Base-by-base conservation (phyloP, 2,888 invertebrate species). In the Himalopsyche kuldschensis region DNA sequence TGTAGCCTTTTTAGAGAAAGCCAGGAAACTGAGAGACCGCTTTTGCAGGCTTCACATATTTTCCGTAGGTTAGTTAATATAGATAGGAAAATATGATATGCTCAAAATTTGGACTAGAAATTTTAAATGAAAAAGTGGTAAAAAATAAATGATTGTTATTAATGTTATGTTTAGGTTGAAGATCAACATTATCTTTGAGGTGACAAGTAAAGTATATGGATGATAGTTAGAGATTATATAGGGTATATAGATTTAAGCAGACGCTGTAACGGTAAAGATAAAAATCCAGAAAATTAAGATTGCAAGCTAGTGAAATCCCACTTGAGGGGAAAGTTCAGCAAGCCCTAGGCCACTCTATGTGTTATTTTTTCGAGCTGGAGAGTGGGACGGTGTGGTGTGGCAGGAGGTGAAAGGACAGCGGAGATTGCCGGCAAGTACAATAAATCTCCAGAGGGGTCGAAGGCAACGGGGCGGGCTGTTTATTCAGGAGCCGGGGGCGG, bases 351-450 rank as follows among this genome's bases (percentile, higher is more conserved):
- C 69, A 69, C 27, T 69, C 27, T 69, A 27, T 69, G 69, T 69
- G 69, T 69, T 69, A 69, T 69, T 69, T 69, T 69, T 69, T 69
- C 69, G 69, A 24, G 69, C 20, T 17, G 35, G 78, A 35, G 82
- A 82, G 31, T 20, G 82, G 30, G 78, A 79, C 55, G 30, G 41
- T 20, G 82, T 32, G 41, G 79, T 48, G 46, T 20, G 46, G 55
- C 46, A 48, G 30, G 41, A 82, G 81, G 85, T 78, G 85, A 82
- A 79, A 80, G 84, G 84, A 77, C 82, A 82, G 80, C 75, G 80
- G 84, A 82, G 84, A 84, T 84, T 82, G 82, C 82, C 82, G 80
- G 84, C 69, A 75, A 84, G 80, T 31, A 84, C 84, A 82, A 84
- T 84, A 84, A 84, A 84, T 84, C 84, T 84, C 84, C 80, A 48